Base-by-base conservation (phyloP, 2,888 invertebrate species). In the Dryobota labecula region DNA sequence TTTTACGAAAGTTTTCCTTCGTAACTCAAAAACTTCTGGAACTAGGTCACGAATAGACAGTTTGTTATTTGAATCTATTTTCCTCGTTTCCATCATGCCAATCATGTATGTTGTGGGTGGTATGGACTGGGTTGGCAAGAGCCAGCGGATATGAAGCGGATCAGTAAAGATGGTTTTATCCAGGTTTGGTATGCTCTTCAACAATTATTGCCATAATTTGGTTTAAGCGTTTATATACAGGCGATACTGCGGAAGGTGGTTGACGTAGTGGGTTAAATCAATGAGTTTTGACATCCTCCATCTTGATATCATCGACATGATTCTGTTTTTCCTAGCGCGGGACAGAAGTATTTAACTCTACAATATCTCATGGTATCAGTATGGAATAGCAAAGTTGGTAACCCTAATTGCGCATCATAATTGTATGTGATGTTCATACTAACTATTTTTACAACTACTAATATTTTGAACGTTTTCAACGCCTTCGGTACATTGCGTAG, bases 401-500 rank as follows among this genome's bases (percentile, higher is more conserved):
- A 49, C n/a, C 38, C 36, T 66, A 27, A 58, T 33, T 43, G 54
- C 27, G 1, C 60, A 56, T 51, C 41, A 73, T 74, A 77, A 71
- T 73, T 74, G 67, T 68, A 70, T 60, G 33, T 56, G 57, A 76
- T 66, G 63, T 45, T 61, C 41, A 49, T 64, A 49, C 67, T 66
- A 73, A 73, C 61, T 60, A 51, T 57, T 75, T 74, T 74, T 61
- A 71, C 60, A 53, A 54, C 64, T 82, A 67, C 70, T 85, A 76
- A 82, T 78, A 78, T 77, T 61, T 66, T 58, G 47, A 66, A 76
- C 54, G 56, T 79, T 80, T 83, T 82, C 84, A 80, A 77, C 79
- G 73, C 73, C 66, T 84, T 64, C 64, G 64, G 58, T 80, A 78
- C 81, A 82, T 83, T 81, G 77, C 65, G 61, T 74, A 62, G 71